Evolutionary conservation across 2,888 invertebrate genomes (phyloP), one percentile per base, ranked within the genome.

Genomic region (Polia nebulosa): DNA sequence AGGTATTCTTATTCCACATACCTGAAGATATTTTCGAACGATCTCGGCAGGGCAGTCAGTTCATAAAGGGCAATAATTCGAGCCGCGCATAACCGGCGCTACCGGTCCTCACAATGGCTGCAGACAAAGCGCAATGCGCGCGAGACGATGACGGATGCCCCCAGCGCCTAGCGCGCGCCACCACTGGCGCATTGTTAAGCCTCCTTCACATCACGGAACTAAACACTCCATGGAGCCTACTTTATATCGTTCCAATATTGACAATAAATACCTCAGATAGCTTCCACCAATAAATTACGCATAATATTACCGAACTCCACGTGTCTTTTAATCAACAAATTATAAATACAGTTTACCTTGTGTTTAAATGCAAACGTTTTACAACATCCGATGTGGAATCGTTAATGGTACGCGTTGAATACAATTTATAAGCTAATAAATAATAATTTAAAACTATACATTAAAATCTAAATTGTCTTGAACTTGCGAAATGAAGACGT

Each of bases 31-130:
- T 83, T 82, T 79, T 66, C 55, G 71, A 72, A 69, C 69, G 53
- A 63, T 80, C 62, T 69, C 47, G 72, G 72, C 72, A 73, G 70
- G 59, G 75, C 78, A 83, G 87, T 80, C 73, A 56, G 82, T 84
- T 88, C 84, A 87, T 87, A 90, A 89, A 91, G 90, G 90, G 91
- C 87, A 90, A 89, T 91, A 92, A 91, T 91, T 89, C 80, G 88
- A 90, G 91, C 82, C 87, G 84, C 82, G 78, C 83, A 79, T 81
- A 90, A 92, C 93, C 90, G 91, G 92, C 89, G 92, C 92, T 93
- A 93, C 93, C 92, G 91, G 93, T 92, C 91, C 81, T 76, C 84
- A 90, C 90, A 91, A 89, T 89, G 81, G 87, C 77, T 81, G 82
- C 85, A 87, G 87, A 92, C 91, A 92, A 91, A 89, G 89, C 73